A percentile compares a stretch with the other conserved stretches of the same genome.
These are phyloP conservation scores for honey bee (Apis mellifera) DNA, from an alignment of 1,140 invertebrate genomes.

Conservation along the genomic window Amel_HAv3.1 CM009944.2:10073001-10073500, in stretches of 20 bases:
- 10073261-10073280: neutral
- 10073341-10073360: neutral
- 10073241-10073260: too few relatives aligned
- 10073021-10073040: constrained; percentile 20
- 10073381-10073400: neutral
- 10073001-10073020: constrained; percentile 47
- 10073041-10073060: constrained; percentile 47
- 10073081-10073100: constrained; percentile 54
- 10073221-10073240: too few relatives aligned
- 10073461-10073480: neutral
- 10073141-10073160: neutral
- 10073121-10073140: constrained; percentile 30
- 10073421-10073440: neutral
- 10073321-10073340: too few relatives aligned
- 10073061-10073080: constrained; percentile 51
- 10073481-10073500: neutral
- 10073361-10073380: neutral
- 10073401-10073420: neutral
- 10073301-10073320: neutral
- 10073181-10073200: neutral
- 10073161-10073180: neutral
- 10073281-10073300: neutral
- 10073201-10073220: too few relatives aligned
- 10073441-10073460: neutral
- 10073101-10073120: neutral